Percentiles rank a stretch among this genome's conserved stretches.
Conservation (phyloP, 2,888 invertebrate genomes). For the Scrobipalpa atriplicella region DNA sequence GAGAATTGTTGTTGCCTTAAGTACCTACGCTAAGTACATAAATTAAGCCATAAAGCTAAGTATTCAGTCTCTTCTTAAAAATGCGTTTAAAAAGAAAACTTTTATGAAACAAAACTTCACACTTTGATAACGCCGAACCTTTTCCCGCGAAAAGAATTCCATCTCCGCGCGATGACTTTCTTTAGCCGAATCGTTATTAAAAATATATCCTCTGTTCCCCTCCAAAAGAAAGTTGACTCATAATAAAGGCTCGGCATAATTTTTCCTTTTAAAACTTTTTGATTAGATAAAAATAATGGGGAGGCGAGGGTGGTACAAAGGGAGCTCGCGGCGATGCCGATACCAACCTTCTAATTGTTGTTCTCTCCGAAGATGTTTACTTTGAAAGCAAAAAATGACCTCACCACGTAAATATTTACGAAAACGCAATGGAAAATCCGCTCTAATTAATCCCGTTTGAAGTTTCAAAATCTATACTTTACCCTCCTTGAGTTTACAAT, state of each 20-base stretch:
- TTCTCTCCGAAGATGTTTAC: constrained; percentile 72
- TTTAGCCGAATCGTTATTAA: constrained; percentile 78
- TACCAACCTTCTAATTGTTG: constrained; percentile 81
- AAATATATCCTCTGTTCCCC: constrained; percentile 78
- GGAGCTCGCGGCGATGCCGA: constrained; percentile 72
- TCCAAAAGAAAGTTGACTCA: constrained; percentile 79
- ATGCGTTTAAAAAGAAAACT: constrained; percentile 35
- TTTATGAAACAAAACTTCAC: constrained; percentile 46
- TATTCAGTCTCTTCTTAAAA: background rate
- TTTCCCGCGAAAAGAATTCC: constrained; percentile 52
- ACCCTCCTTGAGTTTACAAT: constrained; percentile 42
- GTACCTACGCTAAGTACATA: no score
- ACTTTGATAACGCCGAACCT: constrained; percentile 55
- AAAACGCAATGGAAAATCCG: constrained; percentile 34
- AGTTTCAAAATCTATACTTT: constrained; percentile 50
- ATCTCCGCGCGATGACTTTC: constrained; percentile 61
- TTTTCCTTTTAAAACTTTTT: constrained; percentile 84
- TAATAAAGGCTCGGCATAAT: constrained; percentile 82
- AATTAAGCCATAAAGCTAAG: background rate
- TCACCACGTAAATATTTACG: constrained; percentile 26
- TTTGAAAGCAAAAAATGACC: constrained; percentile 49
- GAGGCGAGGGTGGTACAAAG: constrained; percentile 63
- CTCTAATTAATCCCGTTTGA: constrained; percentile 65
- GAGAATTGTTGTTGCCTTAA: no score
- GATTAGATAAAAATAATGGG: constrained; percentile 84